Conservation (phyloP, 2,888 invertebrate genomes). For the Ctenicera cuprea region DNA sequence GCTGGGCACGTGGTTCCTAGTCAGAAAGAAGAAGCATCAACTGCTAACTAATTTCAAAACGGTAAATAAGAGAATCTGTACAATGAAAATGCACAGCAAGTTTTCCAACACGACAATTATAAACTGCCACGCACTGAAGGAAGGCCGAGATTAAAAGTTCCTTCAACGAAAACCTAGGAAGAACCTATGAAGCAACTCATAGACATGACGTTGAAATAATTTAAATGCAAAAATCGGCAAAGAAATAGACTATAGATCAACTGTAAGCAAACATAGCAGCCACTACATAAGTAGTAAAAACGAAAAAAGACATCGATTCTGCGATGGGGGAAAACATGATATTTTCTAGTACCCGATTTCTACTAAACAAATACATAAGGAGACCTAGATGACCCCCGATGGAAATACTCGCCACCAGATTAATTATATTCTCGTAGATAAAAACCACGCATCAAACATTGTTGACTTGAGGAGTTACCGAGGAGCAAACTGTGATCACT, state of each 20-base stretch:
- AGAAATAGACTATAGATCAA: not conserved
- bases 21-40: no score
- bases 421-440: not conserved
- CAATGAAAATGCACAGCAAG: no score
- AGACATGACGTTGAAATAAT: not conserved
- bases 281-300: not conserved
- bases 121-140: not conserved
- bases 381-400: not conserved
- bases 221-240: not conserved
- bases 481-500: constrained; percentile 1
- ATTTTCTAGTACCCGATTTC: not conserved
- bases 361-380: not conserved
- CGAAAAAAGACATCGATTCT: not conserved
- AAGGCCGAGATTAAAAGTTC: not conserved
- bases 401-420: not conserved
- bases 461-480: not conserved
- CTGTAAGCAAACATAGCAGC: no score
- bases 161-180: not conserved
- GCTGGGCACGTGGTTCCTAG: no score
- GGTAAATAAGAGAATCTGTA: no score
- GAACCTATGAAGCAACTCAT: not conserved
- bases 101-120: no score
- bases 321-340: not conserved
- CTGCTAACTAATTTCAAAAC: no score
- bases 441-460: not conserved